Evolutionary conservation across 2,888 invertebrate species (phyloP), one percentile per base, ranked within the genome.

Genomic region (Shargacucullia verbasci): DNA sequence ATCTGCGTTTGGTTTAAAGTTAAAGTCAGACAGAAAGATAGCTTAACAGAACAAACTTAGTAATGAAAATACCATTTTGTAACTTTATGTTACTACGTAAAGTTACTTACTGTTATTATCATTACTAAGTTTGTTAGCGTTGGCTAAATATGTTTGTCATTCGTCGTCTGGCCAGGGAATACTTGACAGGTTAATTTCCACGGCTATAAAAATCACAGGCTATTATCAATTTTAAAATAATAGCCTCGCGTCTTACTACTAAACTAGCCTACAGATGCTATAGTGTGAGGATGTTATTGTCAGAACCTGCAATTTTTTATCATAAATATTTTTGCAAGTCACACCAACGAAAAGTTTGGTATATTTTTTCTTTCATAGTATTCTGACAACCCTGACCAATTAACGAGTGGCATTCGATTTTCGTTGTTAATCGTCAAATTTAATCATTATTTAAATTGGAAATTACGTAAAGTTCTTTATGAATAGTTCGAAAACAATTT

Each of bases 351-450:
- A 20, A 20, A 3, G 20, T 4, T 20, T 2, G 20, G 2, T 3
- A 20, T 3, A 29, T 29, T 29, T 4, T 29, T 29, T 29, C 7
- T 29, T 29, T 29, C 29, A 29, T 9, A 29, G 4, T 9, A 33
- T 48, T 48, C 44, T 52, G 54, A 49, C 48, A 66, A 58, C 66
- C 69, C 57, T 69, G 44, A 41, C 35, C 27, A 44, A 14, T 50
- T 54, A 52, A 50, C 33, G 46, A 57, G 43, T 43, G 33, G 25
- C 46, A 47, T 54, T 58, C 27, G 39, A 59, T 63, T 53, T 59
- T 45, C 2, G 31, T 50, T 35, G 40, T 46, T 34, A 40, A 50
- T n/a, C n/a, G 13, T 47, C 8, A 10, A 38, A 41, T 49, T 39
- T 31, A 55, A 69, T 58, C 52, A 37, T 10, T 35, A 43, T 50